These are phyloP conservation scores for Microctonus brassicae DNA, from an alignment of 2,888 invertebrate genomes.

Conservation along the genomic window DNA sequence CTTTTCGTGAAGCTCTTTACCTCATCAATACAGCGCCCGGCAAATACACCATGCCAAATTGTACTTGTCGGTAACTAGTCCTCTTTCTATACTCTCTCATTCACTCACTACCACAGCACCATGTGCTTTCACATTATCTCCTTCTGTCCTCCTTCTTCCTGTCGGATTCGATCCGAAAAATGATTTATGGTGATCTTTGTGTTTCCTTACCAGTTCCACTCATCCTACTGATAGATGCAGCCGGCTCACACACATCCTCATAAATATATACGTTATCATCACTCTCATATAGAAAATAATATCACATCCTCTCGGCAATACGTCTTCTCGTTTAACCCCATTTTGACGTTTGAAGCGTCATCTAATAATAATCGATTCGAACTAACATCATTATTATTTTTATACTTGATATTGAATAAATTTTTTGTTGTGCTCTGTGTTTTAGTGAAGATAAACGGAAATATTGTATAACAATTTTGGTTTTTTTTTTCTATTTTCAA, in stretches of 20 bases:
- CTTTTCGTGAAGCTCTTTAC: slow-evolving; percentile 46
- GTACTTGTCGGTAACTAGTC: slow-evolving; percentile 41
- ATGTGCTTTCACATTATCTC: not conserved
- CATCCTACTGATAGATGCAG: slow-evolving; percentile 36
- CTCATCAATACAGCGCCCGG: slow-evolving; percentile 49
- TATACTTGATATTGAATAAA: too few species aligned
- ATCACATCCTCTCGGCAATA: too few species aligned
- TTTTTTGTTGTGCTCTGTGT: too few species aligned
- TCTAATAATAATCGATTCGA: too few species aligned
- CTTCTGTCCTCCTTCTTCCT: slow-evolving; percentile 25
- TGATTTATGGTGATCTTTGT: slow-evolving; percentile 53
- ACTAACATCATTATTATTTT: too few species aligned
- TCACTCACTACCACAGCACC: not conserved
- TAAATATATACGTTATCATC: too few species aligned
- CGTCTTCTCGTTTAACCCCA: too few species aligned
- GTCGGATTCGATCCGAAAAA: slow-evolving; percentile 44
- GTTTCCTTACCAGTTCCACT: slow-evolving; percentile 46
- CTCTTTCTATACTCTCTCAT: slow-evolving; percentile 26
- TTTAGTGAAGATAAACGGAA: not conserved
- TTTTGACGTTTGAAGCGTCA: too few species aligned
- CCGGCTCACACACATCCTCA: too few species aligned
- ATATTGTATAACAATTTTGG: not conserved
- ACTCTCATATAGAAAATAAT: too few species aligned
- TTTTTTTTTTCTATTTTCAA: not conserved
- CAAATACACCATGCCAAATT: slow-evolving; percentile 45